Evolutionary conservation across 2,113 vertebrate genomes (phyloP), one percentile per base, ranked within the genome.

Genomic region (Gambusia holbrooki): DNA sequence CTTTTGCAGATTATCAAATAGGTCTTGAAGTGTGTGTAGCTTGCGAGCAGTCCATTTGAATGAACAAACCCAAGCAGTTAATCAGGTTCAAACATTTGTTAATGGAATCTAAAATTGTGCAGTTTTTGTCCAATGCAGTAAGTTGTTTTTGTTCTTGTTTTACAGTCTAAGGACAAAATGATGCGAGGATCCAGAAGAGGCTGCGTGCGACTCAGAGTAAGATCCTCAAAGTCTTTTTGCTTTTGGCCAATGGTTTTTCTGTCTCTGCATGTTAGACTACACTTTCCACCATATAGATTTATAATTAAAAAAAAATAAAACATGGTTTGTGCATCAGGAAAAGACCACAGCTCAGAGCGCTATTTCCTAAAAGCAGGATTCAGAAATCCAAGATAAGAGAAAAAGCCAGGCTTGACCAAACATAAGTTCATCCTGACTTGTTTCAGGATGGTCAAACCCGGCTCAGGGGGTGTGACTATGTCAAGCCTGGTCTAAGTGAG

Each of bases 111-210:
- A 29, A 33, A 25, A 7, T 22, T 65, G 14, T 70, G 0, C 19
- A 67, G 33, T 40, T 17, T 29, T 17, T 51, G 33, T 69, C 0
- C 30, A 10, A 19, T 22, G 7, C 19, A 25, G 4, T 28, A 4
- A 66, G 25, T 45, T 40, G 10, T 48, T 40, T 82, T 14, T 77
- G 66, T 70, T 87, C 2, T 45, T 83, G 81, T n/a, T 89, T 89
- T 93, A 10, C 93, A 99, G 98, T 99, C 98, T 71, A 99, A 99
- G 90, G 98, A 99, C 92, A 99, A 99, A 93, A 99, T 99, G 98
- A 99, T 99, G 98, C 95, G 98, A 92, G 98, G 98, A 68, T 99
- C 98, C 77, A 96, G 98, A 90, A 95, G 98, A 94, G 98, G 98
- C 63, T 99, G 98, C 79, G 98, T 99, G 84, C 95, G 98, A 91